Conservation (phyloP, 2,797 vertebrate species). For the Setipinna tenuifilis region DNA sequence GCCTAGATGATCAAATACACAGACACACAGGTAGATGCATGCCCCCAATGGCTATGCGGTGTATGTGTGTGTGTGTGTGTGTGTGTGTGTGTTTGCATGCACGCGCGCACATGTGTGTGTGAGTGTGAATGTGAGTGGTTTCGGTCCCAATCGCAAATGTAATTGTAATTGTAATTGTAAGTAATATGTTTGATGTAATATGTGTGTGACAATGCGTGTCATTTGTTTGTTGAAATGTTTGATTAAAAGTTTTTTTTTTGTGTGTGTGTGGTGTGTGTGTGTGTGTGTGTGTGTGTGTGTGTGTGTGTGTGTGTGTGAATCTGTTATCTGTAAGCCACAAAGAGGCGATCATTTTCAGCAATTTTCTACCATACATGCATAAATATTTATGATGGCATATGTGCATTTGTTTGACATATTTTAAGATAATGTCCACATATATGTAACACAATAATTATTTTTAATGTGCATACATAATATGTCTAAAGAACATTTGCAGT, state of each 20-base stretch:
- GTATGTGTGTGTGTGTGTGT: too few relatives aligned
- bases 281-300: constrained; percentile 28
- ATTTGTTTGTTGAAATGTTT: neutral
- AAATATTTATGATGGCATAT: neutral
- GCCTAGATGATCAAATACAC: too few relatives aligned
- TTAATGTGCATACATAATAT: too few relatives aligned
- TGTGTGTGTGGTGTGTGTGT: constrained; percentile 29
- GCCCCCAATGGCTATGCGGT: too few relatives aligned
- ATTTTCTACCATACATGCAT: neutral
- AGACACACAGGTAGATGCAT: too few relatives aligned
- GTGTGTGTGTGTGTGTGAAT: constrained; percentile 34
- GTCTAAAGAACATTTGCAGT: neutral
- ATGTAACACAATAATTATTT: too few relatives aligned
- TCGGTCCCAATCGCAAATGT: neutral
- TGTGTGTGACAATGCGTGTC: neutral
- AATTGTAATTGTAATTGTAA: neutral
- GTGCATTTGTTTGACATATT: neutral
- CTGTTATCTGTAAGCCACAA: constrained; percentile 61
- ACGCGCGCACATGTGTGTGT: too few relatives aligned
- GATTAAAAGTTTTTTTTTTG: constrained; percentile 24
- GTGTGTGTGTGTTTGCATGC: too few relatives aligned
- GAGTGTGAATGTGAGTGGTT: too few relatives aligned
- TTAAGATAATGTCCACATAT: neutral
- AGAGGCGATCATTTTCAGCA: constrained; percentile 25
- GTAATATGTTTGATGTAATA: neutral